Conservation (phyloP, 2,113 vertebrate species). For the Toxotes jaculatrix region DNA sequence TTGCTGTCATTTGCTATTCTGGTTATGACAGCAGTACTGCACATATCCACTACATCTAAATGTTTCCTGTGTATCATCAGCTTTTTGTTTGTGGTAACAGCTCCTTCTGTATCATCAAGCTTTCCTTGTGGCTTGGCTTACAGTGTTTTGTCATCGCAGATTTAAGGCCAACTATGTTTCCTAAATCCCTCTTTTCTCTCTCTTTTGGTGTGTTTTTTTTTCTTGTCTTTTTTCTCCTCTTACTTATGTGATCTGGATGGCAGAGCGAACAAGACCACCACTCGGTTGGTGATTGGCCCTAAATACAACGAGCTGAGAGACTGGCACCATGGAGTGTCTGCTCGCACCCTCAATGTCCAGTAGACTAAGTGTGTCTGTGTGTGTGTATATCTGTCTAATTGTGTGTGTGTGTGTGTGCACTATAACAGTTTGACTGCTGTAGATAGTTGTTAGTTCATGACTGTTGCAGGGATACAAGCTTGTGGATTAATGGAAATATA, state of each 20-base stretch:
- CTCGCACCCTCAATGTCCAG: conserved; percentile 97
- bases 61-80: neutral
- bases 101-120: neutral
- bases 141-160: conserved; percentile 1
- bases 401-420: neutral
- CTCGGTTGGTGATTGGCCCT: conserved; percentile 92
- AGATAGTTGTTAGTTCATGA: conserved; percentile 16
- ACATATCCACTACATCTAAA: conserved; percentile 9
- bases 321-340: conserved; percentile 99
- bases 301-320: conserved; percentile 97
- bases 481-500: conserved; percentile 29
- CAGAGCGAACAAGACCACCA: conserved; percentile 91
- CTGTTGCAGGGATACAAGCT: conserved; percentile 2
- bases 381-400: conserved; percentile 13
- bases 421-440: conserved; percentile 18
- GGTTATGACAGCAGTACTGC: neutral
- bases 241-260: conserved; percentile 61
- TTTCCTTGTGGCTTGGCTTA: conserved; percentile 45
- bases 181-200: conserved; percentile 53
- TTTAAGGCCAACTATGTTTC: neutral
- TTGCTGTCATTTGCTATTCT: conserved; percentile 22
- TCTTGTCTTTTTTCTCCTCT: conserved; percentile 25
- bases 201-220: conserved; percentile 37
- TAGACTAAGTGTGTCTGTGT: conserved; percentile 77
- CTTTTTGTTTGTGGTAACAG: conserved; percentile 12